Base-by-base conservation (phyloP, 2,888 invertebrate genomes). In the Caenorhabditis sinica region DNA sequence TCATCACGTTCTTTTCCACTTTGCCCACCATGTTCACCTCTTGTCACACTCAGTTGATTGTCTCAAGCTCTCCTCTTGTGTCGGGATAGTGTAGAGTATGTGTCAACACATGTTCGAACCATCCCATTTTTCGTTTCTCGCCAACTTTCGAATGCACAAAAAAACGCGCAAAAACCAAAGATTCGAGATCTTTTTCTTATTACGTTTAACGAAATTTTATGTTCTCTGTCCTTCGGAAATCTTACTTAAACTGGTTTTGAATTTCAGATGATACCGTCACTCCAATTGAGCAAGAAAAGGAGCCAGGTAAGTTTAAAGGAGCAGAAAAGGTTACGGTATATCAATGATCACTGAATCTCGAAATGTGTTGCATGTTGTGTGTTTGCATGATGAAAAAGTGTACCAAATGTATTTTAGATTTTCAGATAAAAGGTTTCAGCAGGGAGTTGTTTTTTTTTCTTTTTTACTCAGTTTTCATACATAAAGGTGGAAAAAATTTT, bases 51-150 rank as follows among this genome's bases (percentile, higher is more conserved):
- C 45, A 75, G 40, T 61, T 65, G 71, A 61, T 61, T 61, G 40
- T 81, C 73, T 81, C 73, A 80, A 73, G 81, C 74, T 74, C 73
- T 49, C 49, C 71, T 79, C 69, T 69, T 69, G 56, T 69, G 69
- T 69, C 69, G 69, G 69, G 66, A 80, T 79, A 65, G 77, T 83
- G 83, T 83, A 73, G 77, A 83, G 83, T 83, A 83, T 83, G 73
- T 83, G 83, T 83, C 79, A 83, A 83, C 79, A 83, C 79, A 74
- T 83, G 83, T 83, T 83, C 83, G 49, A 60, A 51, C 53, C 71
- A 63, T 53, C 43, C 61, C 36, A 13, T 20, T 20, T 45, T 33
- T 11, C 40, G n/a, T 30, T 65, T 65, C 33, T 30, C 17, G 58
- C 33, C 53, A 71, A 45, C 56, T 45, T 65, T 28, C 58, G 25